phyloP scores from a whole-genome alignment of 2,797 vertebrate genomes.

The Bovichtus variegatus region DNA sequence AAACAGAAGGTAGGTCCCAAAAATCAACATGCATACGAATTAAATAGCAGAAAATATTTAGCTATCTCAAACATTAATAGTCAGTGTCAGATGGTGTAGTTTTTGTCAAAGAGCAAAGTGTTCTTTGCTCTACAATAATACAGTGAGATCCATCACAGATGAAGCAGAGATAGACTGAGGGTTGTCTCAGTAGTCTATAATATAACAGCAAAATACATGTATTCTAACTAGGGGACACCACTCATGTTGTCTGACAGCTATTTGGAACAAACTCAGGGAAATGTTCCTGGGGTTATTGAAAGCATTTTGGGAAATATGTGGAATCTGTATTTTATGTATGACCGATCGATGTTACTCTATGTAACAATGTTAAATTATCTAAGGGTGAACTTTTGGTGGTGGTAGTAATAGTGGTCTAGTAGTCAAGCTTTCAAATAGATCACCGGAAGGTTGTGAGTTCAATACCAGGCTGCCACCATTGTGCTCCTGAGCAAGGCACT shows the following conservation, averaged over 20 bases:
- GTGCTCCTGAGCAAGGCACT: too few species aligned
- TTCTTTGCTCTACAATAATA: constrained; percentile 17
- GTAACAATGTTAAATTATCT: background rate
- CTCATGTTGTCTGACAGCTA: background rate
- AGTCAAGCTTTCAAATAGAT: too few species aligned
- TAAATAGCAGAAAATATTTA: background rate
- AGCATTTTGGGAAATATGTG: constrained; percentile 22
- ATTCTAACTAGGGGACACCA: background rate
- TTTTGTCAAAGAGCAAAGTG: background rate
- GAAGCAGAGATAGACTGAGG: background rate
- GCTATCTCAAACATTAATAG: background rate
- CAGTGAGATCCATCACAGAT: constrained; percentile 2
- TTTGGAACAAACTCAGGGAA: background rate
- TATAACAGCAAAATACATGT: background rate
- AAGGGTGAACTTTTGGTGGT: background rate
- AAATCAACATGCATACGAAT: background rate
- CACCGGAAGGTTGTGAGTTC: too few species aligned
- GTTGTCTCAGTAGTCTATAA: background rate
- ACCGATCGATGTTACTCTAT: background rate
- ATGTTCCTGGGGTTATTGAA: constrained; percentile 23
- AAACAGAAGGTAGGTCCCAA: constrained; percentile 92
- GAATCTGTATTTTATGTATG: background rate
- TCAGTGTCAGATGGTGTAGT: background rate
- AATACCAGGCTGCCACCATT: too few species aligned
- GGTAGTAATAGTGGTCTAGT: too few species aligned